Base-by-base conservation (phyloP, 2,113 vertebrate species). In the Nesospiza acunhae region DNA sequence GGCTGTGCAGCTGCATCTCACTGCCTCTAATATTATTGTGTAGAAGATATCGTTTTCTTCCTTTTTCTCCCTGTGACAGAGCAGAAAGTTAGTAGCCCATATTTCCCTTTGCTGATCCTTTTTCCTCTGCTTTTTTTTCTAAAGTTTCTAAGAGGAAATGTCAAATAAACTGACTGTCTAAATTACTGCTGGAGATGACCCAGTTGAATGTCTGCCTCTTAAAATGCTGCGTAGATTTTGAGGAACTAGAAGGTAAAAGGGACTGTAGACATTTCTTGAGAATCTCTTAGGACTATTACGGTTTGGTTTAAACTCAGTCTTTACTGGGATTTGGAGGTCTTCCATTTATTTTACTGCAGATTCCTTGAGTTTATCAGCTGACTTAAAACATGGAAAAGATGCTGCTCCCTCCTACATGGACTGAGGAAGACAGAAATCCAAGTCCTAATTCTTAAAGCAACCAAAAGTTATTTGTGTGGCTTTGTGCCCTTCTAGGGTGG, bases 391-490 rank as follows among this genome's bases (percentile, higher is more conserved):
- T 20, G 30, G 31, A 81, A 22, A 89, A 92, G 86, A 28, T 33
- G 30, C 35, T 94, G 30, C 42, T 90, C 9, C n/a, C 10, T 86
- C 37, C 39, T 58, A 0, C 0, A 0, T 56, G 15, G 17, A 2
- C 30, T 11, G 42, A 55, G 30, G 79, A 90, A 46, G 47, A 62
- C 23, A 52, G 41, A 59, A 33, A 31, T 80, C 46, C 13, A n/a
- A 30, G 33, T 94, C 84, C 27, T 59, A 59, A 9, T 72, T 53
- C 23, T 39, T 86, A 24, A 67, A 74, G 41, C 27, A 41, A 27
- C 31, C 24, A 3, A 24, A 83, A 74, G 23, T 46, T 35, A 7
- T 44, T 90, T 2, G 2, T 83, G 50, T 85, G 72, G 24, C 75
- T 80, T 16, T 66, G 9, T 50, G 49, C 16, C 31, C 33, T 74